Base-by-base conservation (phyloP, 2,888 invertebrate species). In the Elmis aenea region DNA sequence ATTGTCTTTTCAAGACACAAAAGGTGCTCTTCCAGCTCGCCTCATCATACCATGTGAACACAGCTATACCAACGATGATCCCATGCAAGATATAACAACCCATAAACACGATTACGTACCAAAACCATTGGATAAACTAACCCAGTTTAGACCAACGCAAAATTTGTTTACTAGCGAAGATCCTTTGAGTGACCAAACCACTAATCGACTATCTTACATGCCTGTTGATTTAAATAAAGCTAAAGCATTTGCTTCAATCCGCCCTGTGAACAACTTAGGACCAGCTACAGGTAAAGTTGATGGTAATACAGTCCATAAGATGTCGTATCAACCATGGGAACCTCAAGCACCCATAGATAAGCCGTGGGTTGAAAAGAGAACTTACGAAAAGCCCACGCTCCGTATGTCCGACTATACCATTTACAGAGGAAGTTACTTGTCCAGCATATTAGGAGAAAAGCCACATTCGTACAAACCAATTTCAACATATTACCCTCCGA, bases 21-120 rank as follows among this genome's bases (percentile, higher is more conserved):
- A 70, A 1, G 66, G 69, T 12, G 66, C 71, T 9, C 59, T 68
- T 35, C 77, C 79, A 13, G 72, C 77, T 2, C 62, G 63, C 20
- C 63, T 78, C 1, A 76, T 81, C 46, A 68, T 74, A 1, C 81
- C 81, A 1, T 76, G 76, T 38, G 72, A 75, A 62, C 77, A 77
- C 61, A 78, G 77, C 58, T 70, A 78, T 54, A 69, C 75, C 54
- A 77, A 79, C 0, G 74, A 76, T 46, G 75, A 74, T 11, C 82
- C 83, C n/a, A 79, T 85, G 72, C 80, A 83, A 64, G 77, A 77
- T 45, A 66, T 79, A 41, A 85, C 85, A 2, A 85, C 84, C 1
- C 78, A 82, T 48, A 81, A 82, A 22, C 82, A 82, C 58, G 84
- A 85, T 68, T 85, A 71, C 55, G 79, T 80, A 15, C 74, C 78